A percentile compares a stretch with the other conserved stretches of the same genome.
Evolutionary conservation across 1,140 invertebrate species (phyloP).

Genomic region (Glomeris maerens): DNA sequence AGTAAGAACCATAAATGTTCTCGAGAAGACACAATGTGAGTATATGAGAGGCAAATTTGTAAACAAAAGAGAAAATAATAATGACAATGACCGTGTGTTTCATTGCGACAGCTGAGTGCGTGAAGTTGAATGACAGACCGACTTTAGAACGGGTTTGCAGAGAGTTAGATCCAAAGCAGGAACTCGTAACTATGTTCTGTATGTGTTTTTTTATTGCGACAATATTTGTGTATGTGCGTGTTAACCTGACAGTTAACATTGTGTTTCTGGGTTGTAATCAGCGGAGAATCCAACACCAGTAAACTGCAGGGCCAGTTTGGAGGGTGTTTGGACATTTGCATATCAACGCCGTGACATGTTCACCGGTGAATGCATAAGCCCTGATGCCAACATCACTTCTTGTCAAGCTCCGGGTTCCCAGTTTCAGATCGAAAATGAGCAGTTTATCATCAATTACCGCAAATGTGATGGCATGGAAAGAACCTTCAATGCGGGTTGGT

Average conservation of each 20-base stretch:
- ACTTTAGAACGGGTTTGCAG: conserved; percentile 60
- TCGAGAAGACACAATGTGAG: conserved; percentile 74
- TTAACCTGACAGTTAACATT: conserved; percentile 4
- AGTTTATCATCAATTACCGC: conserved; percentile 88
- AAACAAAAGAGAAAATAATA: not conserved
- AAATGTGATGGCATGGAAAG: conserved; percentile 67
- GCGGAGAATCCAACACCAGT: conserved; percentile 79
- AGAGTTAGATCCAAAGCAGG: conserved; percentile 55
- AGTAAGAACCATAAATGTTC: conserved; percentile 72
- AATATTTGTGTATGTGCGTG: not conserved
- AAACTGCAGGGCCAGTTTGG: conserved; percentile 79
- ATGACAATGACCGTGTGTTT: conserved; percentile 2
- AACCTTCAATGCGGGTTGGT: conserved; percentile 68
- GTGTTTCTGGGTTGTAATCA: conserved; percentile 11
- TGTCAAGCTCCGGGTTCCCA: conserved; percentile 92
- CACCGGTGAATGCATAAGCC: conserved; percentile 74
- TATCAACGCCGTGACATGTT: conserved; percentile 53
- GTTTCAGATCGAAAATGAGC: conserved; percentile 91
- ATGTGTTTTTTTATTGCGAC: conserved; percentile 12
- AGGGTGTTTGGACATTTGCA: conserved; percentile 89
- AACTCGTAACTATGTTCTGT: conserved; percentile 64
- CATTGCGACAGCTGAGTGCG: conserved; percentile 46
- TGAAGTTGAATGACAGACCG: conserved; percentile 51
- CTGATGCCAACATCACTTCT: conserved; percentile 74
- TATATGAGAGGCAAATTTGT: conserved; percentile 12